Conservation (phyloP, 2,797 vertebrate genomes). For the Mergus octosetaceus region DNA sequence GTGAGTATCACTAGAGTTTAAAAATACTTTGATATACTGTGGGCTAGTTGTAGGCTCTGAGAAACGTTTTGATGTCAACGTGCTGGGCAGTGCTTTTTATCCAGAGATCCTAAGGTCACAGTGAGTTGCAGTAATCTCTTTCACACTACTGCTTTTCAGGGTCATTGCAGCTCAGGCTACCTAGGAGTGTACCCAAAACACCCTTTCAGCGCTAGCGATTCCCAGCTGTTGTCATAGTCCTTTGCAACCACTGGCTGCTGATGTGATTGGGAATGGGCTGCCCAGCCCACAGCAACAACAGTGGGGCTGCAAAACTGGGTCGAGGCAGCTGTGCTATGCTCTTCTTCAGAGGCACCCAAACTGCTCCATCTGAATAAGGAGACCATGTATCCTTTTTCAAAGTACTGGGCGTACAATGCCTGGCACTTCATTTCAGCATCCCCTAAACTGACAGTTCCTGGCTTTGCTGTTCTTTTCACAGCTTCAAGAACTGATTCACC, state of each 20-base stretch:
- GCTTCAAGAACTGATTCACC: background rate
- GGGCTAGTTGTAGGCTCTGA: background rate
- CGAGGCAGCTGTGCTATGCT: fast-evolving
- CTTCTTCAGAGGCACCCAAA: background rate
- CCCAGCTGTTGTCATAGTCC: background rate
- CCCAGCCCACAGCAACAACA: background rate
- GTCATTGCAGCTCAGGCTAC: background rate
- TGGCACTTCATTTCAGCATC: background rate
- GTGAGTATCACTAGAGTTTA: background rate
- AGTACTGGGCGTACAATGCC: background rate
- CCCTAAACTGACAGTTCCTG: background rate
- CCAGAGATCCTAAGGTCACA: background rate
- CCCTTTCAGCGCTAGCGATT: background rate
- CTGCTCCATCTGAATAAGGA: background rate
- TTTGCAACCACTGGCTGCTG: background rate
- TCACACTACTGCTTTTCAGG: background rate
- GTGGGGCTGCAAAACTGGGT: background rate
- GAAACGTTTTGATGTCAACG: background rate
- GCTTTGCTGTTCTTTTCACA: background rate
- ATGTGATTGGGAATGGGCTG: background rate
- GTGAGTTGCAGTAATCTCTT: background rate
- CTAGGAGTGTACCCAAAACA: background rate
- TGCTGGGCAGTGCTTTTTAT: background rate
- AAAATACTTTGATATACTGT: background rate
- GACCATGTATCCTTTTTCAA: background rate